Base-by-base conservation (phyloP, 2,888 invertebrate species). In the Cephus runcator region DNA sequence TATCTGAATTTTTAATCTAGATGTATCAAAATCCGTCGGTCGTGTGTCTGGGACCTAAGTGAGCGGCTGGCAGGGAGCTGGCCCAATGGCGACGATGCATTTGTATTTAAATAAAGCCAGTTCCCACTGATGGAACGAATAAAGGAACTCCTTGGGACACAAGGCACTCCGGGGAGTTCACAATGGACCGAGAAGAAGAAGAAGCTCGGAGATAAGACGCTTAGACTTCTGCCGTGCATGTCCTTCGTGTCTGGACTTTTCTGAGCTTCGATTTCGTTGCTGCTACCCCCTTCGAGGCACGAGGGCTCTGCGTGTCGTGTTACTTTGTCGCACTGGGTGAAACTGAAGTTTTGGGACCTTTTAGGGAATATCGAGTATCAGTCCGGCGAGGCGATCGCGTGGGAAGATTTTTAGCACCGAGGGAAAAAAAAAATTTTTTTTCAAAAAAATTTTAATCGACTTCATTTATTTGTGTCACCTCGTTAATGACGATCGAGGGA, bases 91-190 rank as follows among this genome's bases (percentile, higher is more conserved):
- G 75, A 36, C 56, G 75, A 71, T 76, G 75, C 77, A 77, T 77
- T 77, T 33, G 75, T 77, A 77, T 77, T 77, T 77, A 77, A 75
- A 77, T 77, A 77, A 77, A 77, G 77, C 36, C 75, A 40, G 77
- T 69, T 75, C 75, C 73, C 74, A 71, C 74, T 75, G 77, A 75
- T 71, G 73, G 77, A 71, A 77, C 75, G 77, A 77, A 77, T 77
- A 77, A 77, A 77, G 77, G 74, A 77, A 75, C 77, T 75, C 71
- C 75, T 77, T 75, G 75, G 77, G 77, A 77, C 77, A 77, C 77
- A 77, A 69, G 77, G 75, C 77, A 75, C 75, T 75, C 34, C 75
- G 77, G 69, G 35, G 56, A 56, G 69, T 73, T 77, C 77, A 75
- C 77, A 77, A 77, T 77, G 77, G 75, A 77, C 69, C 77, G 74